Evolutionary conservation across 1,140 invertebrate genomes (phyloP), one percentile per base, ranked within the genome.

Genomic region (Calliopsis andreniformis): DNA sequence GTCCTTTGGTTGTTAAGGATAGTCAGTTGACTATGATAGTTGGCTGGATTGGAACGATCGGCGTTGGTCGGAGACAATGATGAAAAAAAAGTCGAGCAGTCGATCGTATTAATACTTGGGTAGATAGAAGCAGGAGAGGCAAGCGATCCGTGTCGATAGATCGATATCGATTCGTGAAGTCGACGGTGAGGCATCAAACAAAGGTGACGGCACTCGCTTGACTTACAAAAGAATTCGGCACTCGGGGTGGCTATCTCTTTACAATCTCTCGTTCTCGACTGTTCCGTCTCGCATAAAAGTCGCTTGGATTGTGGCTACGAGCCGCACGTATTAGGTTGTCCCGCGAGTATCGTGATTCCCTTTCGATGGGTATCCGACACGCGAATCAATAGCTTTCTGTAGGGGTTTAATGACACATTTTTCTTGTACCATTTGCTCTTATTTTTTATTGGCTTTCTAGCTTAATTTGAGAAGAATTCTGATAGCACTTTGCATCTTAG

Each of bases 191-290:
- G 80, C 83, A 84, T 86, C 82, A 86, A 86, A 88, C 83, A 88
- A 88, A 87, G 79, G 61, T 87, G 82, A 88, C 80, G 78, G 75
- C 71, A 76, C 82, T 79, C 49, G 49, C 43, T 84, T 30, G 80
- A 80, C 72, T 69, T 84, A 86, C 85, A 69, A 25, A 76, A 86
- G 86, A 88, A 88, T 90, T 87, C 77, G 87, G 49, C 83, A 76
- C 70, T 83, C 85, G 67, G 84, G 87, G 86, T 88, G 87, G 86
- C 78, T 87, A 84, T 87, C 77, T 82, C 61, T 69, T 87, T 80
- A 82, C 71, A 58, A 87, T 86, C 75, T 82, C 53, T 68, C 39
- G 59, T 53, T 61, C 62, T 61, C 58, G 14, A 23, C 78, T 61
- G 43, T 67, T 14, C n/a, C 7, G 39, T n/a, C 30, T 30, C 59